These are phyloP conservation scores for Hedychridium roseum DNA, from an alignment of 2,888 invertebrate species.

Conservation along the genomic window DNA sequence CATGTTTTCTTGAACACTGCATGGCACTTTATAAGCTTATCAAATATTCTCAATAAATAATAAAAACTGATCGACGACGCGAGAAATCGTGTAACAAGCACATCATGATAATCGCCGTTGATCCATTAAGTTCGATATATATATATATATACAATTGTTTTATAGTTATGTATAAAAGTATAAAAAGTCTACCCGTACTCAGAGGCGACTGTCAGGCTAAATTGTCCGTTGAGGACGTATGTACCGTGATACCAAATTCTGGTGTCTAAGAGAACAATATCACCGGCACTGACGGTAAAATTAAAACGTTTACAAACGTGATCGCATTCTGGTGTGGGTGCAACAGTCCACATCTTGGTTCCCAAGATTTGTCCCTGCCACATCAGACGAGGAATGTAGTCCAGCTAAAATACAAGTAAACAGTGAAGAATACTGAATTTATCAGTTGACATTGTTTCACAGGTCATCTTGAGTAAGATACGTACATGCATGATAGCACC, in stretches of 20 bases:
- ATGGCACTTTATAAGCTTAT: no score
- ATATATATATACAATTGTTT: slow-evolving; percentile 1
- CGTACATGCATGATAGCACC: slow-evolving; percentile 91
- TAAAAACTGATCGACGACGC: not conserved
- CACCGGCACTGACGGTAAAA: slow-evolving; percentile 84
- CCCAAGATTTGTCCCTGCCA: slow-evolving; percentile 94
- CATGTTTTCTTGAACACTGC: not conserved
- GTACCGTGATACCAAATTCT: slow-evolving; percentile 93
- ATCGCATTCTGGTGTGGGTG: slow-evolving; percentile 89
- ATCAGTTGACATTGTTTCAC: not conserved
- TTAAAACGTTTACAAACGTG: slow-evolving; percentile 75
- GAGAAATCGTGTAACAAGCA: not conserved
- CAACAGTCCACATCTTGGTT: slow-evolving; percentile 83
- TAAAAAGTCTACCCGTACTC: slow-evolving; percentile 77
- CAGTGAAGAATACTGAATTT: slow-evolving; percentile 1
- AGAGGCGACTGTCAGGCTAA: slow-evolving; percentile 89
- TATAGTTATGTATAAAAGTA: slow-evolving; percentile 12
- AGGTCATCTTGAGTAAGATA: slow-evolving; percentile 27
- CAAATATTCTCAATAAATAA: no score
- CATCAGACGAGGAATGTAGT: slow-evolving; percentile 89
- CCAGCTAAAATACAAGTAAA: slow-evolving; percentile 72
- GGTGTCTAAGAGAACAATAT: slow-evolving; percentile 90
- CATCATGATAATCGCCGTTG: no score
- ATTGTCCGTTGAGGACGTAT: slow-evolving; percentile 79
- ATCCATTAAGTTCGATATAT: slow-evolving; percentile 6